Evolutionary conservation across 1,140 invertebrate species (phyloP), one percentile per base, ranked within the genome.

Genomic region (Coboldia fuscipes): DNA sequence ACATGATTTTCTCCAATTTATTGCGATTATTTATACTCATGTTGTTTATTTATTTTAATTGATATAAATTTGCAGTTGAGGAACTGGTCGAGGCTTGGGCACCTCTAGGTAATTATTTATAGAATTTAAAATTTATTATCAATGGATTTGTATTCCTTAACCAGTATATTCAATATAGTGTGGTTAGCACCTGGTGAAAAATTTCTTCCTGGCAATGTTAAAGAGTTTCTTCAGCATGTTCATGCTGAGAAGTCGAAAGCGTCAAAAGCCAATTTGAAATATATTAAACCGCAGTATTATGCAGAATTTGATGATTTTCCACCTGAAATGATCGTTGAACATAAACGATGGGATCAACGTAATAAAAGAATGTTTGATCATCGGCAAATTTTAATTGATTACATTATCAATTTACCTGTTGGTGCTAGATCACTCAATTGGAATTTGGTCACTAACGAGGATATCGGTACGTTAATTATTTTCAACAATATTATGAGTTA

Each of bases 121-220:
- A n/a, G n/a, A n/a, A n/a, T n/a, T n/a, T n/a, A n/a, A n/a, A n/a
- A n/a, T n/a, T n/a, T n/a, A n/a, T n/a, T n/a, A n/a, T n/a, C n/a
- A n/a, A n/a, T n/a, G n/a, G n/a, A n/a, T n/a, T n/a, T n/a, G n/a
- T n/a, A n/a, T n/a, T n/a, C n/a, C n/a, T n/a, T n/a, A n/a, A n/a
- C n/a, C n/a, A n/a, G n/a, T n/a, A n/a, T n/a, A n/a, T n/a, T n/a
- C n/a, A n/a, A n/a, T n/a, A n/a, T 72, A n/a, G 60, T 73, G 17
- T 71, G 66, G 64, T 49, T 72, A 20, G 63, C 67, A 30, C 68
- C 68, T 6, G 62, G 63, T 31, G 70, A 73, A 49, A 61, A 61
- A 50, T 72, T 67, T 38, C 54, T 70, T 43, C 70, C 70, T 0
- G 49, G 63, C 30, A 61, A 57, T 37, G 67, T 70, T 9, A 59